phyloP scores from a whole-genome alignment of 2,888 invertebrate genomes.

The Machimus rusticus region DNA sequence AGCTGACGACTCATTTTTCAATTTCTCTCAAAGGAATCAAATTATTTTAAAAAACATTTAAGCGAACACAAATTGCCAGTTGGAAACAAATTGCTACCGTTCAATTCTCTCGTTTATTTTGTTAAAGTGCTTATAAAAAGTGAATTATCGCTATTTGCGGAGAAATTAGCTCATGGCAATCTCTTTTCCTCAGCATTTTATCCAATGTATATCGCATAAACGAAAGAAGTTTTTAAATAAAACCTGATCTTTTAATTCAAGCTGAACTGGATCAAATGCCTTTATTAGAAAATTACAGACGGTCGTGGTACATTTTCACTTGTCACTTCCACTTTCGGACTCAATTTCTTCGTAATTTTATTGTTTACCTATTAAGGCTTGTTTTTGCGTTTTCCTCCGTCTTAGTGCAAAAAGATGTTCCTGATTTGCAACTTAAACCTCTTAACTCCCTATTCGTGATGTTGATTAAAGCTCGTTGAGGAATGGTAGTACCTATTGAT shows the following conservation, averaged over 20 bases:
- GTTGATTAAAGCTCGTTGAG: neutral
- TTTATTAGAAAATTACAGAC: neutral
- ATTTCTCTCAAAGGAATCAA: neutral
- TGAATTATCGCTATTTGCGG: neutral
- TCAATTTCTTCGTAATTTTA: neutral
- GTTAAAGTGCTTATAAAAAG: neutral
- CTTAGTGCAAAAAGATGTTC: neutral
- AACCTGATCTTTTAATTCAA: neutral
- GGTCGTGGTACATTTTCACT: neutral
- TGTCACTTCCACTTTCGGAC: neutral
- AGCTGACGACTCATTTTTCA: neutral
- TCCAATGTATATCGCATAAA: neutral
- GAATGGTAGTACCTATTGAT: neutral
- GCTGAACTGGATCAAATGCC: neutral
- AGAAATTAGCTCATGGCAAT: neutral
- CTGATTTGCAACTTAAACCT: neutral
- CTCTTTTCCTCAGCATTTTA: neutral
- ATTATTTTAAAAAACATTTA: neutral
- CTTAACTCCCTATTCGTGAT: neutral
- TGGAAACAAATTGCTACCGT: neutral
- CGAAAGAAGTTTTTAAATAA: neutral
- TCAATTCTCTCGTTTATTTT: neutral
- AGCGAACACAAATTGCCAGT: neutral
- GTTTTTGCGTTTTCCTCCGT: neutral
- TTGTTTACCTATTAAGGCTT: neutral